These are phyloP conservation scores for Acanthacorydalis orientalis DNA, from an alignment of 2,888 invertebrate genomes.

Conservation along the genomic window DNA sequence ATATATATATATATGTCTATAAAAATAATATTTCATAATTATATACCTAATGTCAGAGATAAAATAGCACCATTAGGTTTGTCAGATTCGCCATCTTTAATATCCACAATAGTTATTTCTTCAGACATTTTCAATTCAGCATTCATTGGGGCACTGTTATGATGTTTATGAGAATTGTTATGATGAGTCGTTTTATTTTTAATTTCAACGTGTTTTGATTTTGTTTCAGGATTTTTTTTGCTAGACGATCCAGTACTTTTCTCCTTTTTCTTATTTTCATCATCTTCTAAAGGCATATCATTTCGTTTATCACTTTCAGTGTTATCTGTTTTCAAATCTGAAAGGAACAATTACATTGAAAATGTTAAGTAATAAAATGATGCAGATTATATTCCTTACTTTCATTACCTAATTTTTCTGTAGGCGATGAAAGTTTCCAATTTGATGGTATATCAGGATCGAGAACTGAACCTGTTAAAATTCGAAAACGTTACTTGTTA, in stretches of 20 bases:
- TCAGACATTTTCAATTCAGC: slow-evolving; percentile 22
- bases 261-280: slow-evolving; percentile 8
- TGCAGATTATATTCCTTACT: neutral
- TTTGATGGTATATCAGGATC: neutral
- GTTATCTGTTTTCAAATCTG: neutral
- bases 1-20: neutral
- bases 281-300: slow-evolving; percentile 7
- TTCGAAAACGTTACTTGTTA: too few species aligned
- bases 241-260: slow-evolving; percentile 5
- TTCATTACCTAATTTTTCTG: neutral
- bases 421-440: neutral
- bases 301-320: slow-evolving; percentile 4
- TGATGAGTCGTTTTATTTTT: slow-evolving; percentile 13
- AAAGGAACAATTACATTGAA: neutral
- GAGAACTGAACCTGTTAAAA: too few species aligned
- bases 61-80: slow-evolving; percentile 66
- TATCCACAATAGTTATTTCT: slow-evolving; percentile 14
- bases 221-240: slow-evolving; percentile 11
- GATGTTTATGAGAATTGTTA: slow-evolving; percentile 6
- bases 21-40: neutral
- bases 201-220: slow-evolving; percentile 9
- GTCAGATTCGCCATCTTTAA: slow-evolving; percentile 44
- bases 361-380: too few species aligned
- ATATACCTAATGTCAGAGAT: slow-evolving; percentile 53
- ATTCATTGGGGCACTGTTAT: neutral